Base-by-base conservation (phyloP, 2,888 invertebrate species). In the Ischnura elegans region DNA sequence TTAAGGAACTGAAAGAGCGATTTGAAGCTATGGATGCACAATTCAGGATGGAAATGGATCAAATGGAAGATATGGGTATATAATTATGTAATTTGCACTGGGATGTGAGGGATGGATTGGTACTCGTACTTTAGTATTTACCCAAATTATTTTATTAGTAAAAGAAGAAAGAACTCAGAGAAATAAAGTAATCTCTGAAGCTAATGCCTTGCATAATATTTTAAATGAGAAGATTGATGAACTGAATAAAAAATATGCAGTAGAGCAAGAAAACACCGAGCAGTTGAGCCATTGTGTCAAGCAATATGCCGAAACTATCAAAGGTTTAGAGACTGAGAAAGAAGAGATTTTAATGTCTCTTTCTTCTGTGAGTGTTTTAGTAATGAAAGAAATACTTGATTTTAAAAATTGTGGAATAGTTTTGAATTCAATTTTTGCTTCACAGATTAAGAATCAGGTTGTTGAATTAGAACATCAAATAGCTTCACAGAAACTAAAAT, bases 1-100 rank as follows among this genome's bases (percentile, higher is more conserved):
- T 93, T 4, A 87, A 87, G 55, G 42, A 55, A 19, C 55, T 93
- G 5, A 21, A 86, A 19, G 86, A 93, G 42, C 51, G 87, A 45
- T 86, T n/a, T 36, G 87, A 45, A 25, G n/a, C 36, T 10, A 43
- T 87, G 3, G 86, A 93, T 25, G 16, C 8, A 25, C 45, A 87
- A n/a, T 86, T n/a, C 43, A 93, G 43, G 42, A 87, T 13, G 13
- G 86, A 93, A 29, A 45, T 93, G 21, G 93, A 93, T 6, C 84
- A 93, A n/a, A 16, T 93, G 42, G 86, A 93, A 45, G 87, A 51
- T 25, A 51, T 93, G 55, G 93, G 93, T 93, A n/a, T 36, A 21
- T 55, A 25, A n/a, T 6, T 16, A 29, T 16, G n/a, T 43, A 0
- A 45, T 55, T 2, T 43, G 4, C 21, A 42, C 0, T 0, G 36